Base-by-base conservation (phyloP, 1,140 invertebrate genomes). In the Eumaeus atala region DNA sequence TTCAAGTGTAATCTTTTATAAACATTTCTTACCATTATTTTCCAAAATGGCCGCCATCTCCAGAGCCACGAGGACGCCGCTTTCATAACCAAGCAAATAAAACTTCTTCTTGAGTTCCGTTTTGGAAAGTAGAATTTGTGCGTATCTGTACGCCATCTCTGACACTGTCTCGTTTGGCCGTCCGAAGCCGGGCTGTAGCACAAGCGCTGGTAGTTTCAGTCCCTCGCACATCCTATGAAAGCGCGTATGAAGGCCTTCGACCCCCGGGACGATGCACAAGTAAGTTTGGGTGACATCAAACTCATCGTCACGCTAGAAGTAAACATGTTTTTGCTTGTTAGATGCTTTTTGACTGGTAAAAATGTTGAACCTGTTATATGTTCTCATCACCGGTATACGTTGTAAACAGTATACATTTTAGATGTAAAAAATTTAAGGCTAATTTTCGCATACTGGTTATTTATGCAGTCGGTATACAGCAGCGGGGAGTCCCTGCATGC, bases 31-130 rank as follows among this genome's bases (percentile, higher is more conserved):
- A 72, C 66, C 12, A 60, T 36, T 8, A 67, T 64, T 14, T 67
- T 56, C 55, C 72, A 70, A 9, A 74, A 47, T 4, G 66, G 66
- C 58, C 12, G 74, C 77, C 21, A 81, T 67, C 66, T 84, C 80
- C 16, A 84, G 62, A 2, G 72, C 66, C 7, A 68, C 56, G 2
- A 59, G 11, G 0, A 70, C 64, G 9, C 72, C 72, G 34, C 50
- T 59, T 42, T 72, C 67, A 38, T 68, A 72, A 0, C 70, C 72
- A 33, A 74, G 12, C 1, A 74, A 42, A 47, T 70, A 72, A 18
- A 63, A 72, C 21, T 28, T 28, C 1, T 54, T 44, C 12, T 61
- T 54, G 16, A 54, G 36, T 9, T 18, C 9, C 33, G 48, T 50
- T 51, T 50, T 64, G n/a, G 67, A 56, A 5, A 59, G 6, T 10